Evolutionary conservation across 1,140 invertebrate species (phyloP).

Genomic region (Drosophila kohkoa): DNA sequence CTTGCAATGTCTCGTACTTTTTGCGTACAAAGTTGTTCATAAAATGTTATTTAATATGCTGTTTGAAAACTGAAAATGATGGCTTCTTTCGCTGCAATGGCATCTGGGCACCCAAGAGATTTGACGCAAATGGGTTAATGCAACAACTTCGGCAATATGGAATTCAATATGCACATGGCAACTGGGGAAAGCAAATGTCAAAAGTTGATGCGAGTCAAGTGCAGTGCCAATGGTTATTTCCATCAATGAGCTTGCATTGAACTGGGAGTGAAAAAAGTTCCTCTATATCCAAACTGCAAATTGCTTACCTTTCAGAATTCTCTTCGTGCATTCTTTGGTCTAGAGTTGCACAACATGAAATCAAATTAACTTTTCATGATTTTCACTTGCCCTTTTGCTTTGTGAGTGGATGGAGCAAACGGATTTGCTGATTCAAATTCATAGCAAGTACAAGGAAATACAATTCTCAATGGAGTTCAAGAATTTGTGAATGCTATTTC

Average conservation of each 20-base stretch:
- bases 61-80: neutral
- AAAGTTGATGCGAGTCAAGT: neutral
- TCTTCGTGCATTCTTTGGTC: neutral
- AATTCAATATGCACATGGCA: constrained; percentile 15
- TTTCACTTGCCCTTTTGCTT: neutral
- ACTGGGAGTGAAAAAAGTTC: neutral
- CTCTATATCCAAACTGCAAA: neutral
- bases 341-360: neutral
- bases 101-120: constrained; percentile 12
- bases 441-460: neutral
- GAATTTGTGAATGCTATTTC: neutral
- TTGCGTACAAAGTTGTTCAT: constrained; percentile 17
- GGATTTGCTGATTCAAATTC: constrained; percentile 10
- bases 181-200: neutral
- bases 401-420: neutral
- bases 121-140: constrained; percentile 7
- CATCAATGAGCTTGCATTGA: constrained; percentile 10
- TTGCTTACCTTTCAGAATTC: neutral
- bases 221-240: constrained; percentile 16
- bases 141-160: constrained; percentile 3
- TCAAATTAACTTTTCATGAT: constrained; percentile 9
- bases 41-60: constrained; percentile 3
- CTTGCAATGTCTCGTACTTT: neutral
- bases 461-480: neutral
- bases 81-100: too few relatives aligned